Evolutionary conservation across 1,140 invertebrate genomes (phyloP).

Genomic region (Nasonia vitripennis): DNA sequence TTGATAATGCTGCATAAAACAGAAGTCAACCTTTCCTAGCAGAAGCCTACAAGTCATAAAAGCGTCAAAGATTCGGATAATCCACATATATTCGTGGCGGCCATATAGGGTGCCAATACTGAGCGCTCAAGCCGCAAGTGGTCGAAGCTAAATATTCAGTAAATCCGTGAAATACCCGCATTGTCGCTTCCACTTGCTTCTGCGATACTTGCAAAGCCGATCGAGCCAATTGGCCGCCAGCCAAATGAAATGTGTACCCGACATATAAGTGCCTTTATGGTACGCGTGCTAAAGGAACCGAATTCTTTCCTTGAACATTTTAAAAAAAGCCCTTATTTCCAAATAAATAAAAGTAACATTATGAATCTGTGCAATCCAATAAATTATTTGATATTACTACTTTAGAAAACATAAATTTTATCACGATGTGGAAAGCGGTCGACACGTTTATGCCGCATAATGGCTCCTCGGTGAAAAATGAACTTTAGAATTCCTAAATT

Average conservation of each 20-base stretch:
- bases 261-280: constrained; percentile 51
- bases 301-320: too few relatives aligned
- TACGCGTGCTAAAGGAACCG: not conserved
- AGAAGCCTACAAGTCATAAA: not conserved
- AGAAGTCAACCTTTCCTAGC: not conserved
- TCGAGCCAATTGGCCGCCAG: constrained; percentile 69
- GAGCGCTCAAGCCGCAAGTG: constrained; percentile 69
- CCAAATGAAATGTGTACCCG: constrained; percentile 73
- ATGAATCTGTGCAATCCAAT: not conserved
- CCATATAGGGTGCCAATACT: constrained; percentile 31
- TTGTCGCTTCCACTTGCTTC: constrained; percentile 47
- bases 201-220: constrained; percentile 56
- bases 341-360: too few relatives aligned
- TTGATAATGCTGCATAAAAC: not conserved
- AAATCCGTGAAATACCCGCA: constrained; percentile 68
- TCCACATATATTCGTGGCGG: not conserved
- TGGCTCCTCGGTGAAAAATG: not conserved
- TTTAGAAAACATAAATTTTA: not conserved
- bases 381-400: not conserved
- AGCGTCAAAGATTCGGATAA: not conserved
- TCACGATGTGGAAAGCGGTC: not conserved
- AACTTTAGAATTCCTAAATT: not conserved
- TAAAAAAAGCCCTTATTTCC: too few relatives aligned
- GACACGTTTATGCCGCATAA: not conserved
- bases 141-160: constrained; percentile 66